Conservation (phyloP, 1,140 invertebrate species). For the Drosophila nasuta region DNA sequence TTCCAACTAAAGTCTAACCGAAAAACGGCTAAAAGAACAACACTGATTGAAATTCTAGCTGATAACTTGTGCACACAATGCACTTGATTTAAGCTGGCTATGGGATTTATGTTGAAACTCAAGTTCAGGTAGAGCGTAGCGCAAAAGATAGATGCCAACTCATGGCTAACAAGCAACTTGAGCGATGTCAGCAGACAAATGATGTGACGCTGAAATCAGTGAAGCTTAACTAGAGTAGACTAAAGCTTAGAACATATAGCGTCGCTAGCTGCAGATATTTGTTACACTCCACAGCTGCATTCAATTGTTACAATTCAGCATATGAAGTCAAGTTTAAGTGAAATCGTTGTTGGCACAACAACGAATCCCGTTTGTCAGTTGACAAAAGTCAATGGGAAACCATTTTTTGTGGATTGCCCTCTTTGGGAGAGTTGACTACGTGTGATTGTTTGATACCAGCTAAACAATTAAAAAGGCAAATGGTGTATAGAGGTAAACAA, state of each 20-base stretch:
- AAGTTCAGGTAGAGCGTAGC: slow-evolving; percentile 16
- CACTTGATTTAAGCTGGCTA: slow-evolving; percentile 11
- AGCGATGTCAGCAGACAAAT: slow-evolving; percentile 70
- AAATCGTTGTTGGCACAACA: slow-evolving; percentile 1
- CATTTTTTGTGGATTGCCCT: slow-evolving; percentile 30
- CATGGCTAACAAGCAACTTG: slow-evolving; percentile 44
- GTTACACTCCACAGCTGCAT: background rate
- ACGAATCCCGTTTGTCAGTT: slow-evolving; percentile 56
- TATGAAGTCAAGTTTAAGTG: background rate
- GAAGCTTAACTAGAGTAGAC: slow-evolving; percentile 44
- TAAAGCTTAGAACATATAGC: background rate
- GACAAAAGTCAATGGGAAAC: slow-evolving; percentile 27
- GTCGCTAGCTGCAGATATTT: slow-evolving; percentile 2
- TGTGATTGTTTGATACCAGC: slow-evolving; percentile 52
- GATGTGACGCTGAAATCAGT: slow-evolving; percentile 52
- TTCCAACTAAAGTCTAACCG: background rate
- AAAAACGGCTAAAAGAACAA: slow-evolving; percentile 1
- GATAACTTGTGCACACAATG: slow-evolving; percentile 35
- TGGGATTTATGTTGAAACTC: slow-evolving; percentile 17
- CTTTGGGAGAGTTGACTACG: slow-evolving; percentile 19
- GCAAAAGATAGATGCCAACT: slow-evolving; percentile 55
- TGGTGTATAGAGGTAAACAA: slow-evolving; percentile 36
- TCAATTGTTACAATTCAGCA: background rate
- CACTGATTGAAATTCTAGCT: slow-evolving; percentile 2
- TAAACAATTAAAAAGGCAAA: slow-evolving; percentile 78